Evolutionary conservation across 30 jellyfish, hydroid and myxozoan species (phyloP).

Genomic region (Turritopsis dohrnii): DNA sequence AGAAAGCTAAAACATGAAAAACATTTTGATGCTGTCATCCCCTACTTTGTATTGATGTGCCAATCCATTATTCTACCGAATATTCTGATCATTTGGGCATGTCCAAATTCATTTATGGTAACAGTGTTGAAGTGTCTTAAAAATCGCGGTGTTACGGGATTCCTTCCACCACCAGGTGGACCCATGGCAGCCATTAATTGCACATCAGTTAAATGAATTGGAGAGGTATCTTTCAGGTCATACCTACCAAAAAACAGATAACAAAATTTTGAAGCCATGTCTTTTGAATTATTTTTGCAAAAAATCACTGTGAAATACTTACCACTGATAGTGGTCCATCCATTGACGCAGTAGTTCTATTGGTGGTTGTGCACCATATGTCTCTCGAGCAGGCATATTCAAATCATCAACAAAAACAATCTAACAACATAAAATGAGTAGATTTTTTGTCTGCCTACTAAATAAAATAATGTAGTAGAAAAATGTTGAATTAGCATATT

Average conservation of each 20-base stretch:
- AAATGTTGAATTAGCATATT: not conserved
- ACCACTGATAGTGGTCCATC: constrained; percentile 97
- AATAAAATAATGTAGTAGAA: too few relatives aligned
- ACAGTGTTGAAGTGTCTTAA: constrained; percentile 92
- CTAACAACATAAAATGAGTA: constrained; percentile 27
- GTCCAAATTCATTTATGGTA: constrained; percentile 86
- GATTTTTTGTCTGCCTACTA: not conserved
- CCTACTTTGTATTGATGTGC: constrained; percentile 89
- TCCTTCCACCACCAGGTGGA: constrained; percentile 99
- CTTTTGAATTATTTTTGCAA: constrained; percentile 78
- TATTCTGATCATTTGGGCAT: constrained; percentile 68
- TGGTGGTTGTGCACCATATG: constrained; percentile 99
- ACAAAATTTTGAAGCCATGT: constrained; percentile 56
- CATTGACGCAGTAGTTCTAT: constrained; percentile 91
- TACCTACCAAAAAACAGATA: constrained; percentile 43
- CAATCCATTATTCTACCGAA: constrained; percentile 94
- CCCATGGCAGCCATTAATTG: constrained; percentile 99
- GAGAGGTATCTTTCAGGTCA: constrained; percentile 92
- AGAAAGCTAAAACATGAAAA: too few relatives aligned
- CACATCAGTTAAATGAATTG: constrained; percentile 90
- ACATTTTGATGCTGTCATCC: not conserved
- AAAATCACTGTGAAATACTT: not conserved
- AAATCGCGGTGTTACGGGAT: constrained; percentile 96
- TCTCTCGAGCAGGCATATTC: constrained; percentile 97
- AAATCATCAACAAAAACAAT: constrained; percentile 95